Percentiles rank a stretch among this genome's conserved stretches.
Evolutionary conservation across 2,888 invertebrate species (phyloP).

Genomic region (Cantharis lateralis): DNA sequence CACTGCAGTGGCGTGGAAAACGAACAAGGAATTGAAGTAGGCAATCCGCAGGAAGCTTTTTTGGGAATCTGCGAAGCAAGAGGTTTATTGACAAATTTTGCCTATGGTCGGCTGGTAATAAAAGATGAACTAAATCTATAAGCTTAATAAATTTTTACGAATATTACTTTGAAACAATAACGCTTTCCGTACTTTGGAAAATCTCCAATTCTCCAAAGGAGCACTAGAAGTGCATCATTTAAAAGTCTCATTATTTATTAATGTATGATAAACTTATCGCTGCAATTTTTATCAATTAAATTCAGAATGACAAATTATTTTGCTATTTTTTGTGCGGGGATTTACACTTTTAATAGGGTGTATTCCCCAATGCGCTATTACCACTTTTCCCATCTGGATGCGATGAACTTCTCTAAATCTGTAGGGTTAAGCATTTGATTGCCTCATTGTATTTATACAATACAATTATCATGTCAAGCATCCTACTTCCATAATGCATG

Average conservation of each 20-base stretch:
- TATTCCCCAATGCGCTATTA: constrained; percentile 51
- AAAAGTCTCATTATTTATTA: background rate
- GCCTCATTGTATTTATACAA: constrained; percentile 43
- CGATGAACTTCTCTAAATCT: constrained; percentile 39
- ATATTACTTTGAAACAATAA: background rate
- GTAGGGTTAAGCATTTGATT: constrained; percentile 40
- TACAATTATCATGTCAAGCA: constrained; percentile 38
- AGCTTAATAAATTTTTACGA: background rate
- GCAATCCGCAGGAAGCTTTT: background rate
- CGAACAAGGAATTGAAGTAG: background rate
- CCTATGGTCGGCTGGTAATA: background rate
- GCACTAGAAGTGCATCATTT: background rate
- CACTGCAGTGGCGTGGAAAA: background rate
- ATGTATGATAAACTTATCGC: constrained; percentile 10
- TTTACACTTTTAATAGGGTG: constrained; percentile 50
- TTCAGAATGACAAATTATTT: constrained; percentile 48
- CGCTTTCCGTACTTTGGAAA: background rate
- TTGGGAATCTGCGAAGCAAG: background rate
- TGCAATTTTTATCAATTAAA: constrained; percentile 51
- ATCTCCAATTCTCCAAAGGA: background rate
- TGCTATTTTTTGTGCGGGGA: constrained; percentile 43
- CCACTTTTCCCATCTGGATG: constrained; percentile 33
- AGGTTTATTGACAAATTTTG: background rate
- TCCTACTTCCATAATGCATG: constrained; percentile 14
- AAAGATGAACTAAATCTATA: background rate